Evolutionary conservation across 2,797 vertebrate species (phyloP).

Genomic region (Micrastur ruficollis): DNA sequence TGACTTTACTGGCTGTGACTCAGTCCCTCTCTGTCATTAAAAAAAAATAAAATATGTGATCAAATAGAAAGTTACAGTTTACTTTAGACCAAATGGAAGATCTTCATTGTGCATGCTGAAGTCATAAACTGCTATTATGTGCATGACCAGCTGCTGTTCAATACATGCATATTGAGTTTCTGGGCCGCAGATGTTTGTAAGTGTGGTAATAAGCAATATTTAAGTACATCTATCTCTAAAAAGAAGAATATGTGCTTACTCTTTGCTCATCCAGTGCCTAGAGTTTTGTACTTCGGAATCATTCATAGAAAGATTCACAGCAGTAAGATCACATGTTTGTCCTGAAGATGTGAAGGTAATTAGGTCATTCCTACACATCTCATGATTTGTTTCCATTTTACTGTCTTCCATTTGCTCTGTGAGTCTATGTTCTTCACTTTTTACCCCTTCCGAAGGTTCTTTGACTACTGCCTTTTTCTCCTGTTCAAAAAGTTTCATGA

Average conservation of each 20-base stretch:
- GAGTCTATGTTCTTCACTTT: not conserved
- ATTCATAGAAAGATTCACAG: not conserved
- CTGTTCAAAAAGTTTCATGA: not conserved
- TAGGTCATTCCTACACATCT: not conserved
- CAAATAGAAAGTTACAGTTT: not conserved
- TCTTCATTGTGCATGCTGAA: not conserved
- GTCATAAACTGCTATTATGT: not conserved
- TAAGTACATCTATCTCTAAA: not conserved
- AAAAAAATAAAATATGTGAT: not conserved
- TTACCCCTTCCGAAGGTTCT: not conserved
- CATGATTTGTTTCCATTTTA: not conserved
- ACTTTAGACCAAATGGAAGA: not conserved
- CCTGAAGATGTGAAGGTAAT: not conserved
- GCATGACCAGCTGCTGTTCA: not conserved
- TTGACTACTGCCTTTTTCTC: not conserved
- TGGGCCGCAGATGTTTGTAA: not conserved
- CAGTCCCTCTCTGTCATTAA: not conserved
- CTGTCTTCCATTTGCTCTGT: not conserved
- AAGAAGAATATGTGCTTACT: constrained; percentile 11
- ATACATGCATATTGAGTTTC: not conserved
- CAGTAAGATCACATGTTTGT: not conserved
- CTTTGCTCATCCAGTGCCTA: constrained; percentile 25
- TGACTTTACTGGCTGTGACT: not conserved
- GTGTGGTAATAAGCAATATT: not conserved
- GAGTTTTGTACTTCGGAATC: not conserved